Percentiles rank a stretch among this genome's conserved stretches.
phyloP scores from a whole-genome alignment of 2,888 invertebrate species.

The Stegophylla sp. region DNA sequence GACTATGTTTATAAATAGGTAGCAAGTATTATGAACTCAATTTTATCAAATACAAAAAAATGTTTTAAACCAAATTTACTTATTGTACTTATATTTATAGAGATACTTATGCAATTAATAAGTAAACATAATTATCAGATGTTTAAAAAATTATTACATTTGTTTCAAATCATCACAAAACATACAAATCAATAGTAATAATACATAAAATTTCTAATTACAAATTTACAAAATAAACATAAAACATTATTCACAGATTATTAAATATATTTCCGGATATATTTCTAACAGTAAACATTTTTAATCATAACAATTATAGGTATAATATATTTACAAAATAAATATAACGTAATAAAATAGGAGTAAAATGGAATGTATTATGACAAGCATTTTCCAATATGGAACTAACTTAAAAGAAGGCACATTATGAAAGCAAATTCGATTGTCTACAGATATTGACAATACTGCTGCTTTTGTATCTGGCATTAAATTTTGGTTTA shows the following conservation, averaged over 20 bases:
- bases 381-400: constrained; percentile 47
- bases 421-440: constrained; percentile 86
- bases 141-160: neutral
- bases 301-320: constrained; percentile 28
- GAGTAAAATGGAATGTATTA: constrained; percentile 36
- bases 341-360: constrained; percentile 50
- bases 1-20: too few relatives aligned
- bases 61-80: too few relatives aligned
- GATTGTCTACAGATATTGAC: constrained; percentile 95
- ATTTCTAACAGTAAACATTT: neutral
- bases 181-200: neutral
- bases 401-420: constrained; percentile 69
- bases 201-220: too few relatives aligned
- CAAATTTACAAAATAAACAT: neutral
- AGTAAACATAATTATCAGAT: neutral
- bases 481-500: constrained; percentile 73
- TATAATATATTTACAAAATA: constrained; percentile 12
- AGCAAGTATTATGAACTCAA: too few relatives aligned
- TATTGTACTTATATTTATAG: too few relatives aligned
- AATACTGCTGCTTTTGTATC: constrained; percentile 86
- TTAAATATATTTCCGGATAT: neutral
- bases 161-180: neutral
- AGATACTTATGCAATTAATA: too few relatives aligned
- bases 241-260: neutral
- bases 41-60: too few relatives aligned